phyloP scores from a whole-genome alignment of 2,113 vertebrate genomes.

The Calidris pygmaea region DNA sequence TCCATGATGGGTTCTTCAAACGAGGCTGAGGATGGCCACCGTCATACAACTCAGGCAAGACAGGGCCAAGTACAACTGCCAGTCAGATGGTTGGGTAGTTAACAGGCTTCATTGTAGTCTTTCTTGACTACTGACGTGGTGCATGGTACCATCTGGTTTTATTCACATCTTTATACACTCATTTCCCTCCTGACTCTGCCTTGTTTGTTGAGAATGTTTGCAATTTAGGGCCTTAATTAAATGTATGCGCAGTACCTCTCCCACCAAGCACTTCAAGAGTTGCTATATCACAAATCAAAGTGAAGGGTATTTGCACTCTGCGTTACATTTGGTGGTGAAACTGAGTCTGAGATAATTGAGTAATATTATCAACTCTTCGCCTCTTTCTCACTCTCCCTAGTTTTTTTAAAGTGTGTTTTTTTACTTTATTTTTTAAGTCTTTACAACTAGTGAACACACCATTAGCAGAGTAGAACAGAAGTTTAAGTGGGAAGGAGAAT shows the following conservation, averaged over 20 bases:
- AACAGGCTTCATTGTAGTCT: not conserved
- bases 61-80: not conserved
- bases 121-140: not conserved
- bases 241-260: not conserved
- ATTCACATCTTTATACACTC: not conserved
- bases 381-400: not conserved
- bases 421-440: not conserved
- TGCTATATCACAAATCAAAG: not conserved
- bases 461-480: not conserved
- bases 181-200: not conserved
- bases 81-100: not conserved
- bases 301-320: not conserved
- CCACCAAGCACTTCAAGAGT: not conserved
- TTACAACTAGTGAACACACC: not conserved
- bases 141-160: not conserved
- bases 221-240: not conserved
- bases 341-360: not conserved
- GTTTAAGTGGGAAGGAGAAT: not conserved
- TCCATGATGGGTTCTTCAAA: not conserved
- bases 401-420: not conserved
- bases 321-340: not conserved
- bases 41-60: accelerated
- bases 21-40: not conserved
- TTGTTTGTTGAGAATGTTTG: not conserved
- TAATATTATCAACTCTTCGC: not conserved